Conservation (phyloP, 2,797 vertebrate species). For the Thalassophryne amazonica region DNA sequence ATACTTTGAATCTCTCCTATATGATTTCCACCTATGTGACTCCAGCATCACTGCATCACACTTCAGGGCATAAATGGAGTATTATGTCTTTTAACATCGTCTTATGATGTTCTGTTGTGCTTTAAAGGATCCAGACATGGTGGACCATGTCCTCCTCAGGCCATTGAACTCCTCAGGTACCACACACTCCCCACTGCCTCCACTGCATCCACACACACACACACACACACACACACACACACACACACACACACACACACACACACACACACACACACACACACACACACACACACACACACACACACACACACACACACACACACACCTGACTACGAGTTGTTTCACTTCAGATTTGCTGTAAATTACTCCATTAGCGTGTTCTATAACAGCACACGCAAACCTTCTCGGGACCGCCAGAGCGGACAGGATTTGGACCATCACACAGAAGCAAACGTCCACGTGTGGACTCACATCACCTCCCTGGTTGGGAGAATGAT, state of each 20-base stretch:
- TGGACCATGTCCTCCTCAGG: constrained; percentile 62
- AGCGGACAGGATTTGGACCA: constrained; percentile 37
- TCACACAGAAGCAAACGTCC: constrained; percentile 6
- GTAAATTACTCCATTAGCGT: constrained; percentile 76
- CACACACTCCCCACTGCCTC: constrained; percentile 37
- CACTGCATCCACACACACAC: constrained; percentile 12
- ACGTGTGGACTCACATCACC: constrained; percentile 12
- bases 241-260: constrained; percentile 6
- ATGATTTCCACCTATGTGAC: neutral
- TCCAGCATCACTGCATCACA: constrained; percentile 6
- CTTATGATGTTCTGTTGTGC: constrained; percentile 44
- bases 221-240: constrained; percentile 11
- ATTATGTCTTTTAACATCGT: constrained; percentile 7
- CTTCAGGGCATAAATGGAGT: constrained; percentile 36
- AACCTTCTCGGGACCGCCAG: constrained; percentile 40
- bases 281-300: too few species aligned
- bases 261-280: constrained; percentile 5
- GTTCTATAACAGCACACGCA: constrained; percentile 48
- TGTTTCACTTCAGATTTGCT: constrained; percentile 69
- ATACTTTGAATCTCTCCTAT: constrained; percentile 10
- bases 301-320: too few species aligned
- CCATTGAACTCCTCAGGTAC: constrained; percentile 71
- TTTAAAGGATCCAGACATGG: constrained; percentile 33
- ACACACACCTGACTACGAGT: constrained; percentile 61
- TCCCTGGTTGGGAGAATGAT: constrained; percentile 19